Conservation (phyloP, 2,797 vertebrate species). For the Sternotherus odoratus region DNA sequence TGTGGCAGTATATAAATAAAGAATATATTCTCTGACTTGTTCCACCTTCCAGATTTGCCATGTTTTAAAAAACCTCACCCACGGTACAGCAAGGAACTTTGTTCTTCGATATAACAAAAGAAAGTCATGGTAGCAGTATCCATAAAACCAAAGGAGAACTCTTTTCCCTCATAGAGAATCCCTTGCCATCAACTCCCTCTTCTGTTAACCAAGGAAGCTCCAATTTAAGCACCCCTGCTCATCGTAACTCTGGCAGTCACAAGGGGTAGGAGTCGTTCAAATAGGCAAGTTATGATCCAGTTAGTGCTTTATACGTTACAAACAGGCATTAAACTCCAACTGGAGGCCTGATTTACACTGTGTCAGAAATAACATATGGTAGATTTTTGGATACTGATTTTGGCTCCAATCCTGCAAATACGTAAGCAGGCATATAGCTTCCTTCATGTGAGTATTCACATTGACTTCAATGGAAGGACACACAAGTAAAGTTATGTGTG, state of each 20-base stretch:
- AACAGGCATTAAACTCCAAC: background rate
- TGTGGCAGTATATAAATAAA: background rate
- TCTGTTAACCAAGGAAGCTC: background rate
- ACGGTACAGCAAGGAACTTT: background rate
- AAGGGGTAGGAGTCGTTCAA: background rate
- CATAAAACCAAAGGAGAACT: background rate
- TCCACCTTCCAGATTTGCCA: background rate
- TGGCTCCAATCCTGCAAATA: constrained; percentile 23
- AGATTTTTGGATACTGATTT: background rate
- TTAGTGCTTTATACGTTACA: background rate
- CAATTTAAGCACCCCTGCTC: background rate
- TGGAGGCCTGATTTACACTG: background rate
- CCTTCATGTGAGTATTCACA: background rate
- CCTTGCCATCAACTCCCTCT: fast-evolving
- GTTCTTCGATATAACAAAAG: background rate
- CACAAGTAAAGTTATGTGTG: background rate
- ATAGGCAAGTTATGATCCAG: background rate
- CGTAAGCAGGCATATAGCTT: constrained; percentile 4
- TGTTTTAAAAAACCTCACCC: too few relatives aligned
- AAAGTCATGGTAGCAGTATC: background rate
- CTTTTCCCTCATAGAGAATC: background rate
- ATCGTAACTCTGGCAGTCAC: background rate
- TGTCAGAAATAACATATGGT: background rate
- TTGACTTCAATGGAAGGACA: background rate
- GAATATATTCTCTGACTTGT: background rate